These are phyloP conservation scores for Hydrozoanthus tunicans DNA, from an alignment of 64 coral and sea anemone species.

Conservation along the genomic window DNA sequence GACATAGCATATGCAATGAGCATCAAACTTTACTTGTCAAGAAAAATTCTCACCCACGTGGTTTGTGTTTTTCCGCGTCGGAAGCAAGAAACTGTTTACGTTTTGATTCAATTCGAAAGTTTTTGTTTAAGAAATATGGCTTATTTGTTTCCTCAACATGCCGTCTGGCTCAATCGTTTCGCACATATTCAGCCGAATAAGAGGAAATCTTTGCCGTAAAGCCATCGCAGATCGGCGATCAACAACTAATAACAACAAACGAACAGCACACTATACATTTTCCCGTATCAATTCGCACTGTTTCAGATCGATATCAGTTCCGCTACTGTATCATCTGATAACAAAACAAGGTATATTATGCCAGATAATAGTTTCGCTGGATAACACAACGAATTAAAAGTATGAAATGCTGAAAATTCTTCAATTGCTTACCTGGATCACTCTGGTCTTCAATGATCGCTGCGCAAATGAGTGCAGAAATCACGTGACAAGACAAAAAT, in stretches of 20 bases:
- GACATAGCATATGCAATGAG: conserved; percentile 9
- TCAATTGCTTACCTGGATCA: neutral
- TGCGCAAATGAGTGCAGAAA: neutral
- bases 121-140: neutral
- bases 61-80: neutral
- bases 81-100: neutral
- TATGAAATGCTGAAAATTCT: too few relatives aligned
- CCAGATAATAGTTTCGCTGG: neutral
- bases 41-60: neutral
- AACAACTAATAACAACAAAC: too few relatives aligned
- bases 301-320: too few relatives aligned
- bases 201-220: neutral
- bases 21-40: conserved; percentile 14
- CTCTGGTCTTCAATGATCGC: neutral
- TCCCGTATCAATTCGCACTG: too few relatives aligned
- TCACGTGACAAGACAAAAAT: neutral
- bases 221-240: neutral
- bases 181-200: neutral
- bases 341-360: neutral
- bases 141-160: neutral
- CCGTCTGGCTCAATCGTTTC: neutral
- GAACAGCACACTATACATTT: too few relatives aligned
- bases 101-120: neutral
- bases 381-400: neutral
- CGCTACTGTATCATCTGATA: too few relatives aligned